Conservation (phyloP, 2,113 vertebrate genomes). For the Perccottus glenii region DNA sequence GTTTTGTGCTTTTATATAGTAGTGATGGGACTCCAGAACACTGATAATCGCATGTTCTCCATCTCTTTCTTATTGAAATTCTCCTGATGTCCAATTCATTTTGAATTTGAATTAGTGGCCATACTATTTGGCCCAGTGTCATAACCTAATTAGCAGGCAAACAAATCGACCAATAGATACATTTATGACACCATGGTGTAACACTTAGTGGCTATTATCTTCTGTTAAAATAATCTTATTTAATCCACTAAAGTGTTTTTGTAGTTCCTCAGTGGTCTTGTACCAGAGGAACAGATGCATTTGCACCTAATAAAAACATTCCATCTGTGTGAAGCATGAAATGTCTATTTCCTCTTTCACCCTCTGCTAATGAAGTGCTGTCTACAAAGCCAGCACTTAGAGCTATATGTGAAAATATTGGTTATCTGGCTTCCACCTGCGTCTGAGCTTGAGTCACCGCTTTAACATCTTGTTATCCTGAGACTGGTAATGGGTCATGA, state of each 20-base stretch:
- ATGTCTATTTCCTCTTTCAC: slow-evolving; percentile 24
- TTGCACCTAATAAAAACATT: slow-evolving; percentile 3
- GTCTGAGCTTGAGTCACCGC: neutral
- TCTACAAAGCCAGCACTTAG: slow-evolving; percentile 8
- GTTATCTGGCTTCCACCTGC: neutral
- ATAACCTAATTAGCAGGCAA: too few relatives aligned
- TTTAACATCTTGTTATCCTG: neutral
- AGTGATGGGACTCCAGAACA: too few relatives aligned
- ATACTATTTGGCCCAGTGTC: too few relatives aligned
- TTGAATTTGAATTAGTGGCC: too few relatives aligned
- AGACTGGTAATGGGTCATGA: neutral
- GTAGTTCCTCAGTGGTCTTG: neutral
- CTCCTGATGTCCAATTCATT: too few relatives aligned
- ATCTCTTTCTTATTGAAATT: too few relatives aligned
- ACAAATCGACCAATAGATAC: too few relatives aligned
- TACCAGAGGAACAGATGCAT: neutral
- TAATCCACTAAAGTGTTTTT: neutral
- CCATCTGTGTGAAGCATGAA: slow-evolving; percentile 6
- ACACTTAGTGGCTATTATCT: too few relatives aligned
- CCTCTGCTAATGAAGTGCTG: slow-evolving; percentile 6
- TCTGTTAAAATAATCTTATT: neutral
- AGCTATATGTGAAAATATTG: neutral
- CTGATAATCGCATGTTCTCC: too few relatives aligned
- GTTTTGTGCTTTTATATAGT: too few relatives aligned
- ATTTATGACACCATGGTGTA: too few relatives aligned